Evolutionary conservation across 2,888 invertebrate genomes (phyloP), one percentile per base, ranked within the genome.

Genomic region (Luperina nickerlii): DNA sequence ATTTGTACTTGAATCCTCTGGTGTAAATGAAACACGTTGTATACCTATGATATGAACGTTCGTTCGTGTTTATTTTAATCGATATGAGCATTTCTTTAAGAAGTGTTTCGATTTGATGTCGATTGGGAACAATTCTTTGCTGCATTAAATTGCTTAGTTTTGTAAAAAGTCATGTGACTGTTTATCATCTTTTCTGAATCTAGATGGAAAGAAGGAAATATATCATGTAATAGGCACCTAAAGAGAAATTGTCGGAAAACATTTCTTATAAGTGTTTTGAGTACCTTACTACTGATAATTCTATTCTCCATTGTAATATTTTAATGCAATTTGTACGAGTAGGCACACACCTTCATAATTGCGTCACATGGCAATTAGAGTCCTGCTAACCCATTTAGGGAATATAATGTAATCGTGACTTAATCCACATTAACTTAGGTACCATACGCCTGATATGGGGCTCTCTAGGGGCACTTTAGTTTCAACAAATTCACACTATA

Each of bases 21-120:
- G 67, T 87, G 66, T 83, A 73, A 77, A 67, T 70, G 54, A 76
- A 71, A 85, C 86, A 78, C 42, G 48, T 27, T 60, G n/a, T 63
- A 45, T 57, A 66, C 13, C 13, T 42, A n/a, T 42, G 51, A 62
- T 60, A 48, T 74, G 27, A 15, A 63, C 54, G 32, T 76, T 45
- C 27, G 9, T n/a, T 48, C 13, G 48, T 60, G 24, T 48, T 74
- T 78, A 42, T 71, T 51, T 65, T 62, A 68, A 84, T 45, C 60
- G 27, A 38, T 66, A 24, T n/a, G n/a, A 60, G 4, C 70, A 9
- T 66, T 48, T 38, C 6, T 48, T 6, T 63, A 73, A 15, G n/a
- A 54, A 20, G 7, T 20, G 32, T 24, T 42, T 72, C 20, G 42
- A n/a, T 5, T 62, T 24, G 15, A 38, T 24, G 3, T 24, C 15